A percentile compares a stretch with the other conserved stretches of the same genome.
phyloP scores from a whole-genome alignment of 2,113 vertebrate species.

The Calyptomena viridis region DNA sequence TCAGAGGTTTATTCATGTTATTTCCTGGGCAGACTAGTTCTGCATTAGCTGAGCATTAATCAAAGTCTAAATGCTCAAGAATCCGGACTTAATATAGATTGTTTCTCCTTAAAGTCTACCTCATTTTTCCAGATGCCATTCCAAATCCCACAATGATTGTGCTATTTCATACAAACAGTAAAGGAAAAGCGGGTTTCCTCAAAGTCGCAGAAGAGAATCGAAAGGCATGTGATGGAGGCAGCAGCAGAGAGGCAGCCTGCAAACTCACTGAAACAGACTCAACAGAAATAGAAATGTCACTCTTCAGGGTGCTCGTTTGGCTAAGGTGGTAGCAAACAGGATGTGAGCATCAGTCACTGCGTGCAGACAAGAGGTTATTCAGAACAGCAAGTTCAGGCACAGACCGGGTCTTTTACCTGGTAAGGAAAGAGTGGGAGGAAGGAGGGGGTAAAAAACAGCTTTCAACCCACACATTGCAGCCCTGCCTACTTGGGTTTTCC shows the following conservation, averaged over 20 bases:
- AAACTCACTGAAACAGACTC: not conserved
- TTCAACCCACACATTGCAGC: not conserved
- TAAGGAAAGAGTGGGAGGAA: conserved; percentile 33
- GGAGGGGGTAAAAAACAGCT: not conserved
- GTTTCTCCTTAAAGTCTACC: not conserved
- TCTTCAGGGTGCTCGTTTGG: not conserved
- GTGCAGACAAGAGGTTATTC: conserved; percentile 9
- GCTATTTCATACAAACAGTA: not conserved
- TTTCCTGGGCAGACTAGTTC: not conserved
- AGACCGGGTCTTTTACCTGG: not conserved
- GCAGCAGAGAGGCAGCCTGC: not conserved
- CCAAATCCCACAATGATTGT: not conserved
- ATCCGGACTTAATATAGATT: not conserved
- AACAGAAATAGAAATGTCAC: not conserved
- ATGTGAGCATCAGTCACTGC: conserved; percentile 13
- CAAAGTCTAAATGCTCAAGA: not conserved
- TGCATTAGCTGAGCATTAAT: not conserved
- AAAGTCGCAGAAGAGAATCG: not conserved
- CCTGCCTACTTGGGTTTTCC: conserved; percentile 38
- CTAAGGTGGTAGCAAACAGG: conserved; percentile 17
- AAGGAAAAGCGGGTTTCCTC: not conserved
- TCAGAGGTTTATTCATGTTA: not conserved
- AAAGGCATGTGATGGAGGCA: not conserved
- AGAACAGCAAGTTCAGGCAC: conserved; percentile 20
- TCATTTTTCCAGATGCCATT: not conserved